Evolutionary conservation across 2,888 invertebrate genomes (phyloP).

Genomic region (Minunthozetes semirufus): DNA sequence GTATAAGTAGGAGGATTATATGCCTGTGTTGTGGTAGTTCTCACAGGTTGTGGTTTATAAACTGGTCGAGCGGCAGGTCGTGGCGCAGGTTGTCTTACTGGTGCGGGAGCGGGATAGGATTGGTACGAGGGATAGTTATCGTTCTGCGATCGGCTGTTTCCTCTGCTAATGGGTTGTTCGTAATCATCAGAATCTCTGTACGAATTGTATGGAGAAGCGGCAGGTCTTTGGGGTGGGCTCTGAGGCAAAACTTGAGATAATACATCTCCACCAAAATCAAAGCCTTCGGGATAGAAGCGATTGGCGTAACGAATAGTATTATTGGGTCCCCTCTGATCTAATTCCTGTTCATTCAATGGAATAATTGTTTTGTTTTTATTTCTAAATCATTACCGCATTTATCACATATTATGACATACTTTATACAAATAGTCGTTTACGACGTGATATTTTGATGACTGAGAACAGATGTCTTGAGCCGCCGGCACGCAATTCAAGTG

Average conservation of each 20-base stretch:
- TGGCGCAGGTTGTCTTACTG: not conserved
- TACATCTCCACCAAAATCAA: constrained; percentile 34
- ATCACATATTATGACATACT: constrained; percentile 50
- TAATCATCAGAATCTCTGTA: not conserved
- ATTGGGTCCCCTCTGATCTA: constrained; percentile 44
- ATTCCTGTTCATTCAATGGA: constrained; percentile 10
- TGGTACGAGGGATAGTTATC: constrained; percentile 18
- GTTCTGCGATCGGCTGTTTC: not conserved
- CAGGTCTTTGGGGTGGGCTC: constrained; percentile 21
- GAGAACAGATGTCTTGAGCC: constrained; percentile 76
- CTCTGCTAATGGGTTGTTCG: not conserved
- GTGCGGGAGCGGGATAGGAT: constrained; percentile 5
- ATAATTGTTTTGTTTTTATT: not conserved
- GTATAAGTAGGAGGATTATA: not conserved
- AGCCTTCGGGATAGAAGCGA: constrained; percentile 46
- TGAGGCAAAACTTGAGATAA: constrained; percentile 20
- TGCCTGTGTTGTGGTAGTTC: not conserved
- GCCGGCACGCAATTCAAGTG: constrained; percentile 90
- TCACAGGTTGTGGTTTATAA: not conserved
- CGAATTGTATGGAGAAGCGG: not conserved
- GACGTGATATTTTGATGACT: constrained; percentile 80
- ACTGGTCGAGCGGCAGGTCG: constrained; percentile 2
- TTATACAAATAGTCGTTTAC: constrained; percentile 87
- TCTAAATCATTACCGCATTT: not conserved
- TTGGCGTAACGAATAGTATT: constrained; percentile 47